A percentile compares a stretch with the other conserved stretches of the same genome.
Evolutionary conservation across 2,797 vertebrate species (phyloP).

Genomic region (Poeciliopsis turneri): DNA sequence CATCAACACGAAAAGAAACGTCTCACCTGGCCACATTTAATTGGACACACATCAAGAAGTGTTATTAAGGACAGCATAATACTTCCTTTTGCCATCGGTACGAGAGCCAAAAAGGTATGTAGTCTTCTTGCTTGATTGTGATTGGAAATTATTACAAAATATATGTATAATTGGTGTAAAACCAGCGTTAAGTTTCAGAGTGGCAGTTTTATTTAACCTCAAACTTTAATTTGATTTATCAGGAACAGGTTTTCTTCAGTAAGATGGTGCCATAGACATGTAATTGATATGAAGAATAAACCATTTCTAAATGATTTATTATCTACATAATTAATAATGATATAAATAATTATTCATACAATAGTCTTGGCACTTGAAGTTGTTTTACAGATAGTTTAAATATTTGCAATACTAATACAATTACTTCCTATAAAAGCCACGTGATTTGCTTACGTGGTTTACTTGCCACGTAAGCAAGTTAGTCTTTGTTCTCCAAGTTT

Average conservation of each 20-base stretch:
- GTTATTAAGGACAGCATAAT: no score
- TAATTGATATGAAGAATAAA: not conserved
- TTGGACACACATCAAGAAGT: no score
- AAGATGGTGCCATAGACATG: not conserved
- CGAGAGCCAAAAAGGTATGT: no score
- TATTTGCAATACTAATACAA: not conserved
- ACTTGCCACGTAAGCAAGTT: not conserved
- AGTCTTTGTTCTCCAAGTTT: not conserved
- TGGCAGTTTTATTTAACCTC: not conserved
- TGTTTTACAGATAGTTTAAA: not conserved
- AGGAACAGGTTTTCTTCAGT: not conserved
- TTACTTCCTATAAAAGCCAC: not conserved
- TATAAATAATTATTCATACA: not conserved
- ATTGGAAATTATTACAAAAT: no score
- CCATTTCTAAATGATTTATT: not conserved
- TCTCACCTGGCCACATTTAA: no score
- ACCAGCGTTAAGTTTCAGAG: not conserved
- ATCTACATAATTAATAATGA: not conserved
- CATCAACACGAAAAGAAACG: no score
- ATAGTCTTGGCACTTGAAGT: not conserved
- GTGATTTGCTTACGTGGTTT: no score
- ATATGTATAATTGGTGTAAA: not conserved
- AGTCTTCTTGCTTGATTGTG: no score
- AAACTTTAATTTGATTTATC: not conserved
- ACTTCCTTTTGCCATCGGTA: no score